Evolutionary conservation across 2,797 vertebrate genomes (phyloP), one percentile per base, ranked within the genome.

Genomic region (Peromyscus melanophrys): DNA sequence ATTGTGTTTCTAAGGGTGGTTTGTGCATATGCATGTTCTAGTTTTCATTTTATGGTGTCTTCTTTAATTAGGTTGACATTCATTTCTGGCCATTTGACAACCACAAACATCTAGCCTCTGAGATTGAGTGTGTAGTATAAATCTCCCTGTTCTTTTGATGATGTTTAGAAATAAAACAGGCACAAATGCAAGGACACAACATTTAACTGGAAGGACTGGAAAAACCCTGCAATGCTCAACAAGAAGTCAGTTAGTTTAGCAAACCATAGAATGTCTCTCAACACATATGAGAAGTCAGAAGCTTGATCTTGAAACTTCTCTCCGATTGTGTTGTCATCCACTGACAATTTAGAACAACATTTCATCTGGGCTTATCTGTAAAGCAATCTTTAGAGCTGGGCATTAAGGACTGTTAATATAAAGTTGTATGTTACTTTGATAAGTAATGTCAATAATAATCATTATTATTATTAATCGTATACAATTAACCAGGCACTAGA

Each of bases 261-360:
- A 12, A 61, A 49, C 40, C 25, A 0, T 7, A 0, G 65, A 59
- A 73, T 43, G 11, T 65, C 6, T 78, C 34, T 76, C 75, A 86
- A 75, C 19, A 21, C 29, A 4, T 69, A 34, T 4, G 49, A 87
- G 16, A 27, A 43, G 46, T 23, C 29, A 59, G 57, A 81, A 49
- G 71, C 34, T 94, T 89, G 78, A 27, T 95, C 90, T 78, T 73
- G 17, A 90, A 67, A 82, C 12, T 91, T 67, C 65, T 21, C 37
- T 4, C 49, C 1, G 49, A 1, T 73, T 90, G 31, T 19, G 14
- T 46, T 87, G 85, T 75, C 76, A 49, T 94, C 37, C 49, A n/a
- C 1, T 88, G 49, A 31, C 65, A 90, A 7, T 67, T 65, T 14
- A 27, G 40, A 55, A 63, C 2, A 52, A 63, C 2, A 52, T 65